phyloP scores from a whole-genome alignment of 2,888 invertebrate species.

The Amiota communis region DNA sequence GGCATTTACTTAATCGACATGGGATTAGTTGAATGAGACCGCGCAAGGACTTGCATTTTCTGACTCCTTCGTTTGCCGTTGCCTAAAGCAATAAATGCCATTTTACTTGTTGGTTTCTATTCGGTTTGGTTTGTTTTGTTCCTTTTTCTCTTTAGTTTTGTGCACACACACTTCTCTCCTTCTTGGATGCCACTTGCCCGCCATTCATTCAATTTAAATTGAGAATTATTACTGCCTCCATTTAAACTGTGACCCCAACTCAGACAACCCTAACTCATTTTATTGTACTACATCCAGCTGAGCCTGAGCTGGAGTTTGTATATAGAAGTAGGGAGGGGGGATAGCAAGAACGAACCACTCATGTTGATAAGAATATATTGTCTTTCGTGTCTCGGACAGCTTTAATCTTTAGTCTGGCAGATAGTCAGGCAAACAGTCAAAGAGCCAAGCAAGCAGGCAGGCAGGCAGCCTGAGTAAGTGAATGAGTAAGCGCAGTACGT shows the following conservation, averaged over 20 bases:
- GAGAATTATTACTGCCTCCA: slow-evolving; percentile 65
- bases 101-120: slow-evolving; percentile 23
- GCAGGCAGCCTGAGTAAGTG: background rate
- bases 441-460: no score
- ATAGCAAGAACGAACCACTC: background rate
- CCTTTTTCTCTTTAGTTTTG: slow-evolving; percentile 24
- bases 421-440: background rate
- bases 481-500: slow-evolving; percentile 46
- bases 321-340: no score
- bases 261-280: no score
- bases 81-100: slow-evolving; percentile 3
- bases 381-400: slow-evolving; percentile 67
- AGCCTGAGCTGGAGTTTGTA: background rate
- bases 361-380: slow-evolving; percentile 65
- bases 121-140: slow-evolving; percentile 27
- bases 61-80: background rate
- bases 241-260: slow-evolving; percentile 21
- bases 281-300: background rate
- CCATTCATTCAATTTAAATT: slow-evolving; percentile 58
- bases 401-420: slow-evolving; percentile 40
- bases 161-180: slow-evolving; percentile 34
- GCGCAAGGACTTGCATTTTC: background rate
- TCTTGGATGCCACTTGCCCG: slow-evolving; percentile 22
- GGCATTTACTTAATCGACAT: slow-evolving; percentile 70
- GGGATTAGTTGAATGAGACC: slow-evolving; percentile 58